Conservation (phyloP, 2,113 vertebrate genomes). For the Rhinoderma darwinii region DNA sequence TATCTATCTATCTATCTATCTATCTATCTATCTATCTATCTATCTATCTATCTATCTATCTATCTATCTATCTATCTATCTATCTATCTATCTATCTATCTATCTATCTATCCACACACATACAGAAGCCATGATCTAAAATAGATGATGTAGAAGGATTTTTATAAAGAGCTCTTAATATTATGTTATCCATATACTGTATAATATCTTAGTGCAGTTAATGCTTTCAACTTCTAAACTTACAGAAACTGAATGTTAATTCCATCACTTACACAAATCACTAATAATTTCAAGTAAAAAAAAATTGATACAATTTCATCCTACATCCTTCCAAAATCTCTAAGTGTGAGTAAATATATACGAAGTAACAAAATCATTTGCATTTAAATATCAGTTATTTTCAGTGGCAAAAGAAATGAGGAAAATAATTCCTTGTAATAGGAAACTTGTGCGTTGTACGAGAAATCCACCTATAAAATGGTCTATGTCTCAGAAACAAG, state of each 20-base stretch:
- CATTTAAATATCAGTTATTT: neutral
- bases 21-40: no score
- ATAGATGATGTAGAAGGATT: neutral
- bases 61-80: no score
- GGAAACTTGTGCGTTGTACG: neutral
- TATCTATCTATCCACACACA: no score
- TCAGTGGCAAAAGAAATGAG: neutral
- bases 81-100: no score
- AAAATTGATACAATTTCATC: neutral
- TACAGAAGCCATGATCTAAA: neutral
- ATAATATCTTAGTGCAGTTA: neutral
- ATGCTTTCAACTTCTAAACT: neutral
- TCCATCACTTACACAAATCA: constrained; percentile 22
- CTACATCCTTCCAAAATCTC: constrained; percentile 2
- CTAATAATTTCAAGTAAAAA: constrained; percentile 8
- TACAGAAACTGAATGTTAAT: neutral
- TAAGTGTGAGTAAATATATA: constrained; percentile 11
- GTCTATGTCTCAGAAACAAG: neutral
- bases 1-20: no score
- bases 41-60: no score
- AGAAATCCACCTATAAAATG: neutral
- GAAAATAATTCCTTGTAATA: neutral
- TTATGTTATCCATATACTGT: neutral
- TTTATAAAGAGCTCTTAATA: neutral
- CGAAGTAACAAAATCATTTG: constrained; percentile 15